Evolutionary conservation across 2,113 vertebrate genomes (phyloP).

Genomic region (Lampris megalopsis): DNA sequence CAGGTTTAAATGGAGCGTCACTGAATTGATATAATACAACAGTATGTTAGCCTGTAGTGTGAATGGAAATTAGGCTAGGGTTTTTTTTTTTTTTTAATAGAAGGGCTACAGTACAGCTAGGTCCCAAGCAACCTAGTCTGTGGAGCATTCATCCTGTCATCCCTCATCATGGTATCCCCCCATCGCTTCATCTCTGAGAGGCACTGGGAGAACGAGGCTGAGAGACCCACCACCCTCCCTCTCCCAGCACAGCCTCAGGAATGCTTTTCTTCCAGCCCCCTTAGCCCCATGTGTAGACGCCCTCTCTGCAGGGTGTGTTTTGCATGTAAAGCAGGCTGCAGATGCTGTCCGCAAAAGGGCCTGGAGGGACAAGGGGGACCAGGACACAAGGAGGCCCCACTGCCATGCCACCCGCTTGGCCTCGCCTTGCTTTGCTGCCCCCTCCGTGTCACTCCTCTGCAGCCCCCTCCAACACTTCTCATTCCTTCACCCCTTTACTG

Average conservation of each 20-base stretch:
- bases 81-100: background rate
- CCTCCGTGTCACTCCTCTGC: constrained; percentile 38
- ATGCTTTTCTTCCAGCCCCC: constrained; percentile 79
- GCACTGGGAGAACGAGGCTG: constrained; percentile 70
- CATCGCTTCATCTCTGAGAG: constrained; percentile 66
- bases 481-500: constrained; percentile 64
- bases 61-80: constrained; percentile 57
- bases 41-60: constrained; percentile 9
- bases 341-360: constrained; percentile 79
- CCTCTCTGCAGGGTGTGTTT: constrained; percentile 82
- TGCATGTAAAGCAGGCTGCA: constrained; percentile 83
- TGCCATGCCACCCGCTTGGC: constrained; percentile 78
- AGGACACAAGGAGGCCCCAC: constrained; percentile 81
- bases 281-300: constrained; percentile 80
- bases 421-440: constrained; percentile 68
- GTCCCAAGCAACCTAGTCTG: constrained; percentile 68
- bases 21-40: constrained; percentile 2
- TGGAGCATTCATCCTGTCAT: constrained; percentile 67
- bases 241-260: constrained; percentile 79
- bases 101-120: background rate
- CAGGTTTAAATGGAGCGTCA: constrained; percentile 28
- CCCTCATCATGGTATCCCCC: constrained; percentile 71
- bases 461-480: constrained; percentile 69
- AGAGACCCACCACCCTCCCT: constrained; percentile 76
- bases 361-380: constrained; percentile 72